Conservation (phyloP, 1,140 invertebrate genomes). For the Drosophila triauraria region DNA sequence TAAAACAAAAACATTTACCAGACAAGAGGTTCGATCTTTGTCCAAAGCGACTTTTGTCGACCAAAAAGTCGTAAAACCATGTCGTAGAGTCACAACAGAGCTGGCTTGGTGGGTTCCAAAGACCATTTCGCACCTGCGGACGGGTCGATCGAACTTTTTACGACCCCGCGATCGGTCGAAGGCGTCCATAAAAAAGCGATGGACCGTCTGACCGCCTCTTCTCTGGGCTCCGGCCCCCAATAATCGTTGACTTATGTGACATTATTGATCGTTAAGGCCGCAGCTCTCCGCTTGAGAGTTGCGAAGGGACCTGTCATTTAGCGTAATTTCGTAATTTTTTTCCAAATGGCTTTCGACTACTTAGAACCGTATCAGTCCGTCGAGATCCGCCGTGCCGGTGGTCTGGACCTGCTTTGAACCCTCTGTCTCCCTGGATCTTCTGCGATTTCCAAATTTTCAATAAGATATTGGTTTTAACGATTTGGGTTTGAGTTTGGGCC, state of each 20-base stretch:
- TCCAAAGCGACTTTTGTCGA: conserved; percentile 29
- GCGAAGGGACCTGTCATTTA: conserved; percentile 60
- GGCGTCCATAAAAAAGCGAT: conserved; percentile 55
- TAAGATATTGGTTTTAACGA: conserved; percentile 66
- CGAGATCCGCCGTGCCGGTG: conserved; percentile 54
- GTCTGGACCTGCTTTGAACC: conserved; percentile 50
- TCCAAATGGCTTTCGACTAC: conserved; percentile 68
- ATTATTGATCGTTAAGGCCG: conserved; percentile 75
- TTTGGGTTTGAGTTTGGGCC: conserved; percentile 11
- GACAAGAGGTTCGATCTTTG: conserved; percentile 20
- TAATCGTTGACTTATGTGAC: conserved; percentile 80
- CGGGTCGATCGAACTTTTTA: conserved; percentile 54
- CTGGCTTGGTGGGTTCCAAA: conserved; percentile 27
- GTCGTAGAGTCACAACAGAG: conserved; percentile 56
- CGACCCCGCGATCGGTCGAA: conserved; percentile 32
- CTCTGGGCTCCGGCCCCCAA: conserved; percentile 38
- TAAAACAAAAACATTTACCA: conserved; percentile 67
- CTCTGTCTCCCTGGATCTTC: conserved; percentile 1
- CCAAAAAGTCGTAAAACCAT: conserved; percentile 74
- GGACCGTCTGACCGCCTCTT: conserved; percentile 35
- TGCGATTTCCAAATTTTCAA: conserved; percentile 53
- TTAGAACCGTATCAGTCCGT: conserved; percentile 58
- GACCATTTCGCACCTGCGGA: conserved; percentile 71
- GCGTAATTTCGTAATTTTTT: conserved; percentile 80
- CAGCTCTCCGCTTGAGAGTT: conserved; percentile 50